These are phyloP conservation scores for Muscicapa striata DNA, from an alignment of 2,797 vertebrate species.

Conservation along the genomic window DNA sequence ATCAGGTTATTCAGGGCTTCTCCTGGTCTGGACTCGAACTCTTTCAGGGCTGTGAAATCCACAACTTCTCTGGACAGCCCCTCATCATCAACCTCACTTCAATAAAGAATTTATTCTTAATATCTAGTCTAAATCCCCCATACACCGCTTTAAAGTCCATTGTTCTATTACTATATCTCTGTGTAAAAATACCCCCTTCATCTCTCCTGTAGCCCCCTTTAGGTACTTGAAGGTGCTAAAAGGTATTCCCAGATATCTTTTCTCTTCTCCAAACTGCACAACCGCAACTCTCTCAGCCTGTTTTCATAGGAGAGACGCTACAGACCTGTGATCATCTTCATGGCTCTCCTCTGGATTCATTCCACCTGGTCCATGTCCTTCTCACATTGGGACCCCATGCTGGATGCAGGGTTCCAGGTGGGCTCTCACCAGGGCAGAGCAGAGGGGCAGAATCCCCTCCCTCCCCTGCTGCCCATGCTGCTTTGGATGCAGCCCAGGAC, in stretches of 20 bases:
- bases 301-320: neutral
- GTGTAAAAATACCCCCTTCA: neutral
- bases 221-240: neutral
- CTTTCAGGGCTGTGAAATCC: neutral
- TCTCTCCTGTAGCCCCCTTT: rapidly evolving
- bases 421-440: neutral
- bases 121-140: neutral
- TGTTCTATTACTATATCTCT: neutral
- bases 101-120: neutral
- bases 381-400: rapidly evolving
- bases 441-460: neutral
- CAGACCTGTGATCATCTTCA: neutral
- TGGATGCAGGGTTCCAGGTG: neutral
- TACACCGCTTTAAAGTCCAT: neutral
- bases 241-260: neutral
- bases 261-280: neutral
- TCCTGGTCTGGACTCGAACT: rapidly evolving
- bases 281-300: neutral
- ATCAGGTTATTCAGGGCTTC: neutral
- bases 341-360: neutral
- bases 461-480: rapidly evolving
- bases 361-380: neutral
- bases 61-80: neutral
- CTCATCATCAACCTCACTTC: neutral
- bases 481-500: neutral